Evolutionary conservation across 2,888 invertebrate species (phyloP).

Genomic region (Ophion ventricosus): DNA sequence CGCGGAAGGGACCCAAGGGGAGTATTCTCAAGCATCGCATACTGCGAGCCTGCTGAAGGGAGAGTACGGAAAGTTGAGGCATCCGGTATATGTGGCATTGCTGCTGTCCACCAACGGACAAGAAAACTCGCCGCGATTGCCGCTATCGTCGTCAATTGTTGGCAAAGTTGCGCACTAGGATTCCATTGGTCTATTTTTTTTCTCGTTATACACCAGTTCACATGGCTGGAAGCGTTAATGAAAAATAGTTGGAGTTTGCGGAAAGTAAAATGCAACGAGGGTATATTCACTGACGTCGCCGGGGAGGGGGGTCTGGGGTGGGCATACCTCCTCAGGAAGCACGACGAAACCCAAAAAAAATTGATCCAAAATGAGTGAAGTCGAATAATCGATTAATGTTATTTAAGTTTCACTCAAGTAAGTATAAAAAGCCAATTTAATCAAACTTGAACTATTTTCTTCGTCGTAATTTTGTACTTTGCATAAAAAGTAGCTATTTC

Average conservation of each 20-base stretch:
- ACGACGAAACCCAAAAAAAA: too few relatives aligned
- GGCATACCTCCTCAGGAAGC: too few relatives aligned
- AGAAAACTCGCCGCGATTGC: conserved; percentile 59
- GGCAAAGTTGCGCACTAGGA: neutral
- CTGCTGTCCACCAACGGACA: conserved; percentile 4
- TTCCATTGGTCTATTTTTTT: neutral
- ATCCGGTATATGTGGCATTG: conserved; percentile 27
- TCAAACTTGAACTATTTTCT: too few relatives aligned
- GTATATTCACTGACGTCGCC: too few relatives aligned
- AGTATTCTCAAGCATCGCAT: conserved; percentile 60
- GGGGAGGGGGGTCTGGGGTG: too few relatives aligned
- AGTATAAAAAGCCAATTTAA: too few relatives aligned
- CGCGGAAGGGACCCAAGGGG: conserved; percentile 56
- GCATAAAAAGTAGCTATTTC: too few relatives aligned
- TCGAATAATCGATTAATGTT: too few relatives aligned
- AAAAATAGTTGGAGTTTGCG: neutral
- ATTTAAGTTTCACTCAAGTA: too few relatives aligned
- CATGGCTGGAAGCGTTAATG: neutral
- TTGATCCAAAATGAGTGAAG: too few relatives aligned
- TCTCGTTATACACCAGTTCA: neutral
- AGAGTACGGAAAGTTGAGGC: conserved; percentile 65
- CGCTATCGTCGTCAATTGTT: neutral
- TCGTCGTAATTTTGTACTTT: too few relatives aligned
- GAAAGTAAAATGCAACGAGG: neutral
- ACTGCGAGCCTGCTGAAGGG: conserved; percentile 45